Base-by-base conservation (phyloP, 2,888 invertebrate genomes). In the Strigamia maritima region DNA sequence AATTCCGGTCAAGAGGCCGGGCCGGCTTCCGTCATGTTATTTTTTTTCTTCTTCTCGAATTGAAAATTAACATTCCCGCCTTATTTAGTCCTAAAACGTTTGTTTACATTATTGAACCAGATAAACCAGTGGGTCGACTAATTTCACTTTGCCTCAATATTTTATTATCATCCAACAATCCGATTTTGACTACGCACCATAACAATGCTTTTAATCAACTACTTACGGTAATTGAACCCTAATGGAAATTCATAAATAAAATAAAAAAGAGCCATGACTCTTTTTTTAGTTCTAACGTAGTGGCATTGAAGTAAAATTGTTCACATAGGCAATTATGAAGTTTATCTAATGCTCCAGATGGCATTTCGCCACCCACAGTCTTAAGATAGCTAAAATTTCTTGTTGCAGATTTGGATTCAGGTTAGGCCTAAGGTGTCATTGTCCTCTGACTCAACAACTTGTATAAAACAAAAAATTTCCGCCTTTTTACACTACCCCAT, bases 301-400 rank as follows among this genome's bases (percentile, higher is more conserved):
- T 70, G 60, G 60, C 60, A 65, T 65, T 65, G 60, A 26, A 24
- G 70, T 70, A 70, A 70, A 70, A 28, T 70, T 70, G 70, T 28
- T 70, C 70, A 28, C 70, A 54, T 10, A 70, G 4, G 70, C 70
- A 70, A 70, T 70, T 70, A 70, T 70, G 26, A 70, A 70, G 70
- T 70, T 70, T 70, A 70, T 70, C 70, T 70, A 70, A 70, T 28
- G 70, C 28, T 70, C 70, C 70, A 70, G 70, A 70, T 70, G 70
- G 70, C 70, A 28, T 70, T 70, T 70, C 70, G 70, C 70, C 70
- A 70, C 70, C 70, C 70, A 70, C 70, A 70, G 70, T 70, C 70
- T 70, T 70, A 70, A 70, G 70, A 70, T 70, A 70, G 70, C 28
- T 70, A 28, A 70, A 70, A 70, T 70, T 70, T 70, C 28, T 70